These are phyloP conservation scores for Drosophila ogumai DNA, from an alignment of 1,140 invertebrate genomes.

Conservation along the genomic window DNA sequence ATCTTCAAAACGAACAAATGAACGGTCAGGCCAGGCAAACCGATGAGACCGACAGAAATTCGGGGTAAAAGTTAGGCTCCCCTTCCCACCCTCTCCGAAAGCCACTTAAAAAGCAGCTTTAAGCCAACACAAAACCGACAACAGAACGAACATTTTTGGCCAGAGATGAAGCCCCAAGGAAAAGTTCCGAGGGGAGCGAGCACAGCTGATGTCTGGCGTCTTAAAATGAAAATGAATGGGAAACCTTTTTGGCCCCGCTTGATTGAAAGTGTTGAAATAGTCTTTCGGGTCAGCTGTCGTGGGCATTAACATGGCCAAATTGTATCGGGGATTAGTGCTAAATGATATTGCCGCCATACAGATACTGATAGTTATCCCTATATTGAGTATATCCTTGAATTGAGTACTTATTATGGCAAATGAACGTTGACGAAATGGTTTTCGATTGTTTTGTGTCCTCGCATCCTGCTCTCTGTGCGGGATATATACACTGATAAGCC, in stretches of 20 bases:
- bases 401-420: slow-evolving; percentile 44
- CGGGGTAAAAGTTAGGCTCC: not conserved
- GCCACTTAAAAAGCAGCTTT: slow-evolving; percentile 56
- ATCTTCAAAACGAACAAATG: slow-evolving; percentile 38
- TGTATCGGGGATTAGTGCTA: slow-evolving; percentile 55
- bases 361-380: slow-evolving; percentile 43
- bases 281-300: slow-evolving; percentile 58
- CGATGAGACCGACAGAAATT: slow-evolving; percentile 19
- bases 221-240: slow-evolving; percentile 65
- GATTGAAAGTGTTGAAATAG: slow-evolving; percentile 63
- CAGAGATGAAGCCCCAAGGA: slow-evolving; percentile 30
- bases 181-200: slow-evolving; percentile 30
- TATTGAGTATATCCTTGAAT: not conserved
- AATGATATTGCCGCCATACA: slow-evolving; percentile 50
- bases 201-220: slow-evolving; percentile 52
- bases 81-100: not conserved
- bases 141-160: slow-evolving; percentile 46
- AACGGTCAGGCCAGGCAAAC: slow-evolving; percentile 26
- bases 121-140: slow-evolving; percentile 37
- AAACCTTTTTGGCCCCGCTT: slow-evolving; percentile 53
- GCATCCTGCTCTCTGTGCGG: slow-evolving; percentile 11
- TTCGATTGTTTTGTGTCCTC: slow-evolving; percentile 27
- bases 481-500: slow-evolving; percentile 42
- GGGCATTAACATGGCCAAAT: slow-evolving; percentile 50
- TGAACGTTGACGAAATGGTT: slow-evolving; percentile 52